Evolutionary conservation across 2,797 vertebrate species (phyloP).

Genomic region (Mergus octosetaceus): DNA sequence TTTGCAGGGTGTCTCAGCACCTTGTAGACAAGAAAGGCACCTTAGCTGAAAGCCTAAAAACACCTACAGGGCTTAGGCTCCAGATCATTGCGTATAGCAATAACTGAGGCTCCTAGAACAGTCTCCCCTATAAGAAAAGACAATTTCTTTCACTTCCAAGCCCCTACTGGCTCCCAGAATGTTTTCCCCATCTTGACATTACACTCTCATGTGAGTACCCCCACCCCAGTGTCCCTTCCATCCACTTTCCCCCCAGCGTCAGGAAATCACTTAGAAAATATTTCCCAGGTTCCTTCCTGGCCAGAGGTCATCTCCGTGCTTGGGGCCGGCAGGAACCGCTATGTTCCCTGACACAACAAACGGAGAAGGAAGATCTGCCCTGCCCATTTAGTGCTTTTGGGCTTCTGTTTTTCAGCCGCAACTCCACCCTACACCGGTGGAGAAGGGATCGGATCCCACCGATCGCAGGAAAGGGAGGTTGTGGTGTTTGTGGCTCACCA

Average conservation of each 20-base stretch:
- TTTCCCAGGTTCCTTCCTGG: slow-evolving; percentile 70
- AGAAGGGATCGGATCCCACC: slow-evolving; percentile 42
- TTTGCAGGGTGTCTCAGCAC: background rate
- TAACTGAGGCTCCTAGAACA: background rate
- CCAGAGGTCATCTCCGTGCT: slow-evolving; percentile 22
- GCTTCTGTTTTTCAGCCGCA: slow-evolving; percentile 14
- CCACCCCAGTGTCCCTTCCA: background rate
- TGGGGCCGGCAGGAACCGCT: background rate
- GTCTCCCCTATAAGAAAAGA: background rate
- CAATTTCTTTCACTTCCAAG: background rate
- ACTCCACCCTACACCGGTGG: slow-evolving; percentile 17
- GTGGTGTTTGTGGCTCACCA: background rate
- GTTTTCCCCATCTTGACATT: background rate
- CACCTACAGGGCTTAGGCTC: background rate
- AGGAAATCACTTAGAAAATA: slow-evolving; percentile 71
- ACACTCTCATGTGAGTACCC: background rate
- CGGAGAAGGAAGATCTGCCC: slow-evolving; percentile 38
- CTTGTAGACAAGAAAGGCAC: background rate
- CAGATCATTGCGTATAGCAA: background rate
- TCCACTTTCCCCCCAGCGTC: slow-evolving; percentile 1
- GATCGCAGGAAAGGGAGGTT: slow-evolving; percentile 66
- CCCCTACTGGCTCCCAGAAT: background rate
- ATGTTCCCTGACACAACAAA: slow-evolving; percentile 49
- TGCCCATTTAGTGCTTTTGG: slow-evolving; percentile 38
- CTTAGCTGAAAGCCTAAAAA: background rate